Evolutionary conservation across 2,113 vertebrate species (phyloP), one percentile per base, ranked within the genome.

Genomic region (Gadus macrocephalus): DNA sequence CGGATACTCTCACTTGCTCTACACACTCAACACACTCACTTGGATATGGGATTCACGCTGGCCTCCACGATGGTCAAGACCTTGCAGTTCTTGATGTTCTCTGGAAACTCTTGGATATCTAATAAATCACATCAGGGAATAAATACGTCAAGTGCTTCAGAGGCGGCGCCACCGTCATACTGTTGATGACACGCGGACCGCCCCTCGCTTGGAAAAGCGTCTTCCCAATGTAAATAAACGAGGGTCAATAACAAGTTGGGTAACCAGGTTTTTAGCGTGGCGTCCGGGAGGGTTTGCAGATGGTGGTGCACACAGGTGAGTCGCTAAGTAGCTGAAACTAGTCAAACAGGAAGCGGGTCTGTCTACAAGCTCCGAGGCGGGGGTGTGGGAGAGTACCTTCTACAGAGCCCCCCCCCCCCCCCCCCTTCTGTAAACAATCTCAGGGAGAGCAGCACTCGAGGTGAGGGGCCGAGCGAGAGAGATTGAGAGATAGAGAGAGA

Each of bases 81-180:
- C 91, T 98, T 99, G 91, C 97, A 99, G 70, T 98, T 98, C 87
- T 98, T 98, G 79, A 99, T 99, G 80, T 98, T 98, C 91, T 99
- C 97, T 87, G 97, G 97, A 92, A 99, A 98, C 87, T 98, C 96
- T 84, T 98, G 97, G 91, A 99, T 99, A 88, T 96, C 97, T 99
- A 82, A n/a, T 86, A 86, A 79, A 4, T 66, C 1, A 66, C 27
- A 63, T 62, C 12, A 25, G 22, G 17, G 59, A 59, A 19, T 53
- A 62, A 27, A 62, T 15, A 12, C 15, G 22, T 25, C 11, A 49
- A 49, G 42, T 14, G 42, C 8, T 14, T 49, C 42, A 49, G 9
- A 49, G 6, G 42, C 42, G 8, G 42, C 42, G 11, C 42, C 42
- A 9, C 42, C 42, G 42, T 49, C 42, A 14, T 49, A 11, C 42